Evolutionary conservation across 2,888 invertebrate genomes (phyloP), one percentile per base, ranked within the genome.

Genomic region (Hartigia nigra): DNA sequence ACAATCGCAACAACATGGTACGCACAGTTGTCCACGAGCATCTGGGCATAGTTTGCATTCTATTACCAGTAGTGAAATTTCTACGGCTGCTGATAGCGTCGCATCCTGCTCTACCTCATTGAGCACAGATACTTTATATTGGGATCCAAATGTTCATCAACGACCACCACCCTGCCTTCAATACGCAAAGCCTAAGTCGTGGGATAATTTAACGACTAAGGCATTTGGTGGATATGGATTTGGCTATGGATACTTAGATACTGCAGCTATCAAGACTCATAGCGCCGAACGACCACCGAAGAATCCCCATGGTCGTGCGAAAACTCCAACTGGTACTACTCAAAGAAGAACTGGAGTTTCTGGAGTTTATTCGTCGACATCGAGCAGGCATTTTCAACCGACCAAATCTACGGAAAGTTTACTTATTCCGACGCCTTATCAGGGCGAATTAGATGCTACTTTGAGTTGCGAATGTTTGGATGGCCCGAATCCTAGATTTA

Each of bases 141-240:
- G 97, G 96, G 97, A 97, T 85, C 93, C 93, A 1, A 93, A 92
- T 75, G 92, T 82, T 89, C 92, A 80, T 92, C 93, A 90, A 35
- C 90, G 91, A 74, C 90, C 91, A 36, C 90, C 92, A 4, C 89
- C 91, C 77, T 92, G 92, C 81, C 88, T 92, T 37, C 92, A 93
- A 86, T 89, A 91, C 87, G 87, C 92, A 81, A 97, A 97, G 88
- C 97, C 97, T 0, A 97, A 97, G 90, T 97, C 97, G 0, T 97
- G 97, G 97, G 97, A 97, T 89, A 97, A 97, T 91, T 92, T 97
- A 78, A 96, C 97, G 0, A 96, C 96, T 2, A 97, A 97, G 92
- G 95, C 96, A 0, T 95, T 96, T 84, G 96, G 97, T 0, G 97
- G 97, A 0, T 97, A 97, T 84, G 96, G 97, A 4, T 97, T 96